Percentiles rank a stretch among this genome's conserved stretches.
phyloP scores from a whole-genome alignment of 2,797 vertebrate species.

The Chanos chanos region DNA sequence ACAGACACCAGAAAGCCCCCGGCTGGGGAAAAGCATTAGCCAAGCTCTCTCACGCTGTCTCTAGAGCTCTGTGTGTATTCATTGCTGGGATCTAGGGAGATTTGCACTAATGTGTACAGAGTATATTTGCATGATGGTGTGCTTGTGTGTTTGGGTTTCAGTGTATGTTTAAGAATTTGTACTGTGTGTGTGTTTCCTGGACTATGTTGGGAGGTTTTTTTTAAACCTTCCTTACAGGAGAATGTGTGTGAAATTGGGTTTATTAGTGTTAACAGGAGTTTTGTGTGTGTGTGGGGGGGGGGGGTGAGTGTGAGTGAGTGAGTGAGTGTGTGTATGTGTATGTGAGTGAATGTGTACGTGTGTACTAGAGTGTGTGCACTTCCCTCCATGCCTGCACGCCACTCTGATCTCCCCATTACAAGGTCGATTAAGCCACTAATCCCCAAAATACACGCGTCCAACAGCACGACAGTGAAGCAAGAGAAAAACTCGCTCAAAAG shows the following conservation, averaged over 20 bases:
- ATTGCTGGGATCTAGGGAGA: no score
- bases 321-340: slow-evolving; percentile 19
- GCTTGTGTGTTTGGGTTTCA: no score
- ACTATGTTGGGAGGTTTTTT: no score
- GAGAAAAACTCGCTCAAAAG: slow-evolving; percentile 40
- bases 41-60: no score
- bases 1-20: no score
- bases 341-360: slow-evolving; percentile 38
- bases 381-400: slow-evolving; percentile 71
- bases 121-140: no score
- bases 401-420: slow-evolving; percentile 82
- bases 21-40: no score
- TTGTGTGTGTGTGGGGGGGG: slow-evolving; percentile 35
- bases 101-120: no score
- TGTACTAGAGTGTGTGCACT: slow-evolving; percentile 43
- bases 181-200: no score
- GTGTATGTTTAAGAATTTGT: no score
- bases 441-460: slow-evolving; percentile 78
- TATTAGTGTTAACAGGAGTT: slow-evolving; percentile 47
- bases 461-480: slow-evolving; percentile 63
- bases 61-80: no score
- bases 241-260: slow-evolving; percentile 52
- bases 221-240: no score
- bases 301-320: not conserved
- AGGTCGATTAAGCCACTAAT: slow-evolving; percentile 84